A percentile compares a stretch with the other conserved stretches of the same genome.
These are phyloP conservation scores for Thereuonema tuberculata DNA, from an alignment of 1,140 invertebrate species.

Conservation along the genomic window DNA sequence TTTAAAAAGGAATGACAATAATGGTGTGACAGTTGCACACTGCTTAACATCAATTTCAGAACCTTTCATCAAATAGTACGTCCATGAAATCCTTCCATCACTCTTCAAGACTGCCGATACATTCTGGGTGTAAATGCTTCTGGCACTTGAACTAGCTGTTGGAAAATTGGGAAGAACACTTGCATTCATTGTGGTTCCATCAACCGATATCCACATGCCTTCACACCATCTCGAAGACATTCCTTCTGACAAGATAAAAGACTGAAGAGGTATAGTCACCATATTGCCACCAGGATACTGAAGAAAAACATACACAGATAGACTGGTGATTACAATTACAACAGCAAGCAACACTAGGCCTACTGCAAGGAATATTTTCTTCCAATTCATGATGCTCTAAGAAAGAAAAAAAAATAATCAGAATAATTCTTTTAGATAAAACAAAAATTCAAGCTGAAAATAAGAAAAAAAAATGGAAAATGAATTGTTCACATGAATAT, in stretches of 20 bases:
- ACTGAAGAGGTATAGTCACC: not conserved
- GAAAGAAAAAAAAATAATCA: no score
- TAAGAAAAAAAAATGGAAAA: no score
- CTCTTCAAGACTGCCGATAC: not conserved
- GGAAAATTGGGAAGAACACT: not conserved
- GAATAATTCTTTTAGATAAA: no score
- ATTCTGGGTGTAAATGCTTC: not conserved
- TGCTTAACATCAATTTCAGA: not conserved
- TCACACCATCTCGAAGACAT: not conserved
- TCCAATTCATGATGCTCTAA: no score
- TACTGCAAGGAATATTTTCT: no score
- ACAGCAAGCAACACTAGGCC: no score
- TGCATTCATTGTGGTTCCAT: not conserved
- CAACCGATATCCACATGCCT: no score
- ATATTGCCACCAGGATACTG: not conserved
- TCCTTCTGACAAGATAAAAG: not conserved
- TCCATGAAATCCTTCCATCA: not conserved
- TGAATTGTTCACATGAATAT: no score
- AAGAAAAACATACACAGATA: not conserved
- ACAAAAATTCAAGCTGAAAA: no score
- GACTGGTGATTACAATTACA: not conserved
- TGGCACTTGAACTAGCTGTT: not conserved
- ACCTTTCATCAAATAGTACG: not conserved
- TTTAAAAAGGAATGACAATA: not conserved
- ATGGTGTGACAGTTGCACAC: not conserved